Evolutionary conservation across 2,113 vertebrate genomes (phyloP).

Genomic region (Ciconia boyciana): DNA sequence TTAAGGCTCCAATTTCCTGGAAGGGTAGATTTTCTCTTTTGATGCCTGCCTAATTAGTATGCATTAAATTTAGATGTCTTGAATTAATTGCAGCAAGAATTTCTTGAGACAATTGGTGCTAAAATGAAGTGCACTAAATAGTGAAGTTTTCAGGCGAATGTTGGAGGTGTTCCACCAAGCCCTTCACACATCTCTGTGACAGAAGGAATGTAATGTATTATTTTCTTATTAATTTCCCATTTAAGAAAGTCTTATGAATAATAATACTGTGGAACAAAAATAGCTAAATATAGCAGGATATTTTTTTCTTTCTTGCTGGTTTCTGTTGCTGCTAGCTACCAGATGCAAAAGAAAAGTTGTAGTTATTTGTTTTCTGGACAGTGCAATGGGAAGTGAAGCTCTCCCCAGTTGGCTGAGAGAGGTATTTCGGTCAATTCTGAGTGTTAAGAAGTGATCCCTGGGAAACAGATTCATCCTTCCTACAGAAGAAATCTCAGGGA

Average conservation of each 20-base stretch:
- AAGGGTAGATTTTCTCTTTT: constrained; percentile 53
- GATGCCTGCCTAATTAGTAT: constrained; percentile 64
- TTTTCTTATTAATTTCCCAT: constrained; percentile 63
- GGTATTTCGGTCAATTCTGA: not conserved
- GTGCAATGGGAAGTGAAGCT: not conserved
- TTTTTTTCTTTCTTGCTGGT: not conserved
- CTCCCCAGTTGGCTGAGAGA: accelerated
- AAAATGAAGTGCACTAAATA: constrained; percentile 48
- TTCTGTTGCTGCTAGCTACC: not conserved
- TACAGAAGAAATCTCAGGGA: not conserved
- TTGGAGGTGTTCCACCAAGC: constrained; percentile 36
- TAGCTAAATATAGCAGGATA: not conserved
- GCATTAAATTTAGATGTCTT: constrained; percentile 68
- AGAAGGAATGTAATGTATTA: constrained; percentile 28
- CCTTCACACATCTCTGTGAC: constrained; percentile 6
- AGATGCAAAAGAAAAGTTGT: not conserved
- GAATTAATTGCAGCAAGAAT: constrained; percentile 68
- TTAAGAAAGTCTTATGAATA: constrained; percentile 39
- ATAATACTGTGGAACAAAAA: constrained; percentile 26
- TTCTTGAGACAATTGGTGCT: constrained; percentile 44
- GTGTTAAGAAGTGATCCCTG: not conserved
- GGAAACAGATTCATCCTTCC: not conserved
- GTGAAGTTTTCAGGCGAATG: constrained; percentile 29
- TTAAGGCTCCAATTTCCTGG: constrained; percentile 62
- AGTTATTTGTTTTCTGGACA: not conserved